Conservation (phyloP, 2,113 vertebrate genomes). For the Cheilinus undulatus region DNA sequence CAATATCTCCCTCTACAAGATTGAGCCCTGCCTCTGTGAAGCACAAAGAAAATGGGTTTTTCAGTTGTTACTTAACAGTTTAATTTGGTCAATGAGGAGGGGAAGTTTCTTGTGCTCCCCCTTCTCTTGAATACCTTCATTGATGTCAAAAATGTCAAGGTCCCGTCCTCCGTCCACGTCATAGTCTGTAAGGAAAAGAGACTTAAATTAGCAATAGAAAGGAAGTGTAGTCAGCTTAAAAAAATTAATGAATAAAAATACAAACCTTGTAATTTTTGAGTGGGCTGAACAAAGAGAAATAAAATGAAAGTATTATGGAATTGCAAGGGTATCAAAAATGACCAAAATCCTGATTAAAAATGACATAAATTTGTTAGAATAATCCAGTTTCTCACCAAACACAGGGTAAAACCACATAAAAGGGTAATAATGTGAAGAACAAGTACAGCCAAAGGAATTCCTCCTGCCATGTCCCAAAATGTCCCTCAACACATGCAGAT, state of each 20-base stretch:
- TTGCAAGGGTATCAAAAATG: background rate
- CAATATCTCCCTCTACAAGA: constrained; percentile 94
- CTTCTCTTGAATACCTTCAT: constrained; percentile 85
- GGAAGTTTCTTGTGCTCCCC: accelerated
- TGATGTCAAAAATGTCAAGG: constrained; percentile 93
- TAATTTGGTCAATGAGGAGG: background rate
- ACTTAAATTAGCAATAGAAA: background rate
- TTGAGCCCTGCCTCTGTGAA: constrained; percentile 86
- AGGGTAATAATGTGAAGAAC: constrained; percentile 46
- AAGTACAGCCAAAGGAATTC: background rate
- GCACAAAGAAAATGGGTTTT: constrained; percentile 28
- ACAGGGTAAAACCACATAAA: constrained; percentile 39
- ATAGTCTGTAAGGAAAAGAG: constrained; percentile 80
- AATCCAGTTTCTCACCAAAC: constrained; percentile 70
- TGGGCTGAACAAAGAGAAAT: constrained; percentile 44
- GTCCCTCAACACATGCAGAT: background rate
- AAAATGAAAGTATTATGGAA: background rate
- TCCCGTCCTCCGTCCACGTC: constrained; percentile 88
- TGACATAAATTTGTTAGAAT: background rate
- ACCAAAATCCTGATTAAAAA: too few species aligned
- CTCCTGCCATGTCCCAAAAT: constrained; percentile 38
- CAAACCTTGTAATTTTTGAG: constrained; percentile 62
- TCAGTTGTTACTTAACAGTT: background rate
- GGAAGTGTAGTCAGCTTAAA: background rate
- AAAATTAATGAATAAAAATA: constrained; percentile 9